Evolutionary conservation across 1,140 invertebrate species (phyloP).

Genomic region (Drosophila serrata): DNA sequence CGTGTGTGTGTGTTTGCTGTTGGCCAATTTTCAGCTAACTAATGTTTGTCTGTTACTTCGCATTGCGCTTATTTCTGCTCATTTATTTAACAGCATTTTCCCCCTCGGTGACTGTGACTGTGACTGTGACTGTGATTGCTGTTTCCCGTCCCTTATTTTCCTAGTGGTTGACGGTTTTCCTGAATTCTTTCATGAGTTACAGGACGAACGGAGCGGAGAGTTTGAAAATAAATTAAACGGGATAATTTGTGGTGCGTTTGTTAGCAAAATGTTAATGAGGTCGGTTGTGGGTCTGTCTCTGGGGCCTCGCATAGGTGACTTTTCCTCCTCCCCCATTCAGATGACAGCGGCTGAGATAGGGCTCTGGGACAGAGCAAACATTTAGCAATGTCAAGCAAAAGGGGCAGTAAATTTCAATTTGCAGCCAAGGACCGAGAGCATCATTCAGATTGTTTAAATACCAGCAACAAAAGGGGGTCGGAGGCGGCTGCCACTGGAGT

Average conservation of each 20-base stretch:
- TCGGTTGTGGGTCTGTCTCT: constrained; percentile 5
- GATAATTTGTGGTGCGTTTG: constrained; percentile 75
- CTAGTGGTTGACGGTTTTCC: constrained; percentile 23
- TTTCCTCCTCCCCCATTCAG: constrained; percentile 3
- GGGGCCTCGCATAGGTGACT: constrained; percentile 18
- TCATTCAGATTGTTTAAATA: constrained; percentile 63
- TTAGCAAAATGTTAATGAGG: constrained; percentile 56
- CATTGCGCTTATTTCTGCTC: constrained; percentile 53
- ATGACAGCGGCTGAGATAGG: constrained; percentile 35
- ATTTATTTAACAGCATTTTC: constrained; percentile 62
- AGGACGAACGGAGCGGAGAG: constrained; percentile 5
- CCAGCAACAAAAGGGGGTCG: no score
- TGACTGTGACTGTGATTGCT: constrained; percentile 37
- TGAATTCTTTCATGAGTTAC: constrained; percentile 18
- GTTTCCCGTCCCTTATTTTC: constrained; percentile 34
- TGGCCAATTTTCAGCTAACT: constrained; percentile 69
- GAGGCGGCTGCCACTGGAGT: constrained; percentile 5
- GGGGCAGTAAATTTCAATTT: constrained; percentile 68
- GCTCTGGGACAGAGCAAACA: constrained; percentile 22
- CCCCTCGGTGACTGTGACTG: constrained; percentile 5
- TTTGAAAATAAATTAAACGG: constrained; percentile 56
- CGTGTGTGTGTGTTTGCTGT: constrained; percentile 12
- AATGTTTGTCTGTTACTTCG: constrained; percentile 64
- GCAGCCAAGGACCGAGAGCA: constrained; percentile 40
- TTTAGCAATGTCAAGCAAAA: constrained; percentile 42